These are phyloP conservation scores for Oncopodura yosiiana DNA, from an alignment of 1,140 invertebrate genomes.

Conservation along the genomic window DNA sequence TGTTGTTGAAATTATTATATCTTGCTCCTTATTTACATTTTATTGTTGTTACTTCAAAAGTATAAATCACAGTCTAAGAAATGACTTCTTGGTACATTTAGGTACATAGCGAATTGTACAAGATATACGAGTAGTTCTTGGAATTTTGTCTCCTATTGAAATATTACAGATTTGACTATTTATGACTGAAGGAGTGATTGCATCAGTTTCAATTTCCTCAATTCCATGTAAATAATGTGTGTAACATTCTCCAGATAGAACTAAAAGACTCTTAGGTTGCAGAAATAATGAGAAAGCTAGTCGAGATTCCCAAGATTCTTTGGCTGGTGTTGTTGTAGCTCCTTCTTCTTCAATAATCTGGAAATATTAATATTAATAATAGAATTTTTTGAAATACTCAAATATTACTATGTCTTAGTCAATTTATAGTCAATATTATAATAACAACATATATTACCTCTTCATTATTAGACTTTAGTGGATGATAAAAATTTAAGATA, in stretches of 20 bases:
- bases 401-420: not conserved
- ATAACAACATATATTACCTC: slow-evolving; percentile 33
- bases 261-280: slow-evolving; percentile 75
- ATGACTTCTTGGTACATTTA: slow-evolving; percentile 67
- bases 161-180: slow-evolving; percentile 51
- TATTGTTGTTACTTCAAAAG: too few relatives aligned
- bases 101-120: slow-evolving; percentile 89
- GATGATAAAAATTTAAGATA: slow-evolving; percentile 71
- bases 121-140: slow-evolving; percentile 67
- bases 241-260: slow-evolving; percentile 77
- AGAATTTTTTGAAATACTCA: not conserved
- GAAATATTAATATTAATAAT: not conserved
- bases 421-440: not conserved
- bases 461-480: slow-evolving; percentile 37
- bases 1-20: too few relatives aligned
- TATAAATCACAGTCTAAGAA: too few relatives aligned
- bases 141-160: slow-evolving; percentile 46
- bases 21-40: too few relatives aligned
- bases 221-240: slow-evolving; percentile 81
- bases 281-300: slow-evolving; percentile 54
- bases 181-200: slow-evolving; percentile 52
- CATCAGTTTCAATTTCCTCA: slow-evolving; percentile 59
- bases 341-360: not conserved
- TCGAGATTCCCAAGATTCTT: slow-evolving; percentile 6
- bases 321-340: not conserved